These are phyloP conservation scores for Lasioglossum pauxillum DNA, from an alignment of 2,888 invertebrate species.

Conservation along the genomic window DNA sequence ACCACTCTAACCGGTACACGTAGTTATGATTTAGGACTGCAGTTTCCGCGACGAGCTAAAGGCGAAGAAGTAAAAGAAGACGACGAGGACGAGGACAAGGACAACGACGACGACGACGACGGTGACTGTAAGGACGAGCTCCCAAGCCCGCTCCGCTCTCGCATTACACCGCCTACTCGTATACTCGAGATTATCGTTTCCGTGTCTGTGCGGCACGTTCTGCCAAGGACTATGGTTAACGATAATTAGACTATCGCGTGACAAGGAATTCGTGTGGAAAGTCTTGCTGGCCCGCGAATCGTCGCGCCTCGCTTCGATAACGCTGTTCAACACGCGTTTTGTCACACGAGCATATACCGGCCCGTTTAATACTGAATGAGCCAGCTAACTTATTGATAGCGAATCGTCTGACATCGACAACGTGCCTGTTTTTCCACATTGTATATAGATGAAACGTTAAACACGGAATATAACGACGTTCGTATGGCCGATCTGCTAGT, in stretches of 20 bases:
- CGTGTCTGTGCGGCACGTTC: slow-evolving; percentile 28
- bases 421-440: not conserved
- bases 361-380: not conserved
- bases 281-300: slow-evolving; percentile 22
- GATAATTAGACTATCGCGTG: slow-evolving; percentile 70
- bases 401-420: not conserved
- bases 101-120: not conserved
- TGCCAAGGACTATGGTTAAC: slow-evolving; percentile 27
- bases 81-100: not conserved
- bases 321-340: slow-evolving; percentile 30
- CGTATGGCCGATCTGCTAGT: not conserved
- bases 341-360: not conserved
- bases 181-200: slow-evolving; percentile 40
- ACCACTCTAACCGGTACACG: slow-evolving; percentile 75
- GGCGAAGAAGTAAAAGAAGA: slow-evolving; percentile 44
- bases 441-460: not conserved
- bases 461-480: not conserved
- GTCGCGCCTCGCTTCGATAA: slow-evolving; percentile 37
- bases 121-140: slow-evolving; percentile 17
- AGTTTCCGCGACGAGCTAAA: slow-evolving; percentile 47
- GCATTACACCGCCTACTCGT: slow-evolving; percentile 23
- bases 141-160: slow-evolving; percentile 14
- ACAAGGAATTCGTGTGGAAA: slow-evolving; percentile 39
- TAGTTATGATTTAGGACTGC: slow-evolving; percentile 80
- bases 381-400: not conserved